phyloP scores from a whole-genome alignment of 1,140 invertebrate genomes.

The Philopotamus ludificatus region DNA sequence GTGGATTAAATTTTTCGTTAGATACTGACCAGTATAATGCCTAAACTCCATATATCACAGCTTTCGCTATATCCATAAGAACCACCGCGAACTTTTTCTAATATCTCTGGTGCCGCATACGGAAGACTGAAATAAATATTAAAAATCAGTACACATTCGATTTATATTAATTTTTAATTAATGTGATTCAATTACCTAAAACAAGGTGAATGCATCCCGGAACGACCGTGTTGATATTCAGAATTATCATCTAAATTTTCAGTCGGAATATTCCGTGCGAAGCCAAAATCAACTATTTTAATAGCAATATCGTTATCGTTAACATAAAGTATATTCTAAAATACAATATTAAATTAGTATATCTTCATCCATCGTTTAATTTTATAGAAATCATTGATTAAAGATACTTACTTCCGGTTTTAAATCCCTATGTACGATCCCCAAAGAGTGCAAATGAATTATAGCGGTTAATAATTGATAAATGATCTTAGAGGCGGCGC shows the following conservation, averaged over 20 bases:
- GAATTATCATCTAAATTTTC: background rate
- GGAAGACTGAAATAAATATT: conserved; percentile 48
- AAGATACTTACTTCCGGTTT: conserved; percentile 70
- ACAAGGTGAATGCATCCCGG: conserved; percentile 37
- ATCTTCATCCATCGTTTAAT: background rate
- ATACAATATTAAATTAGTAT: conserved; percentile 11
- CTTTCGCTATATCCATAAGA: conserved; percentile 75
- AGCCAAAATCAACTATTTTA: conserved; percentile 40
- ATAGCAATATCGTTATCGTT: background rate
- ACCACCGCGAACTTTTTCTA: conserved; percentile 57
- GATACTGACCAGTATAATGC: conserved; percentile 70
- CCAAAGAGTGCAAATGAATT: conserved; percentile 75
- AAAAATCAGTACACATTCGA: background rate
- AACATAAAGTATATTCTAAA: conserved; percentile 35
- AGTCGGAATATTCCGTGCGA: conserved; percentile 25
- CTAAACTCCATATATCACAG: conserved; percentile 92
- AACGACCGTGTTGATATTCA: background rate
- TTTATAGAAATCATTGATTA: background rate
- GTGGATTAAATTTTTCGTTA: too few relatives aligned
- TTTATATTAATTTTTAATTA: conserved; percentile 9
- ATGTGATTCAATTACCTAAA: conserved; percentile 30
- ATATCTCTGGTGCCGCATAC: conserved; percentile 90
- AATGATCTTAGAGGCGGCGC: conserved; percentile 69
- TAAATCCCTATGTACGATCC: conserved; percentile 84
- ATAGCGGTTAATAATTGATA: conserved; percentile 78